phyloP scores from a whole-genome alignment of 2,888 invertebrate species.

The Euplagia quadripunctaria region DNA sequence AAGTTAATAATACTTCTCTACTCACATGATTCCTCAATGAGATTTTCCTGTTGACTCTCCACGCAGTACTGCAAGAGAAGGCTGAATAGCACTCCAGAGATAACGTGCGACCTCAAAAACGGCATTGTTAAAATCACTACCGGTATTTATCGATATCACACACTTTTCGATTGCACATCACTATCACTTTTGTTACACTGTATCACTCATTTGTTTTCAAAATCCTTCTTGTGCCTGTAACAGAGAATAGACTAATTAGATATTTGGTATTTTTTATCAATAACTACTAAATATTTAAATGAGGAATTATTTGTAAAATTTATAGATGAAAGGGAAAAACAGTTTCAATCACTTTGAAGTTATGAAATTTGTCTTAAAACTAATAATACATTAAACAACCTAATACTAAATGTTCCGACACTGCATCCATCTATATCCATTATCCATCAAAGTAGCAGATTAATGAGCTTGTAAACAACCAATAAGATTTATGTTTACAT shows the following conservation, averaged over 20 bases:
- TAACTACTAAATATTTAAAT: no score
- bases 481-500: constrained; percentile 20
- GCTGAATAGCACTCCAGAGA: constrained; percentile 65
- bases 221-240: constrained; percentile 50
- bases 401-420: constrained; percentile 12
- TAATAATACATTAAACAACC: constrained; percentile 3
- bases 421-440: constrained; percentile 15
- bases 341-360: not conserved
- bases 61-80: constrained; percentile 73
- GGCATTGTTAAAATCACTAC: constrained; percentile 61
- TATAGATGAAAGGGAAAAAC: not conserved
- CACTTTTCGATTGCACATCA: constrained; percentile 59
- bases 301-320: no score
- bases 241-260: constrained; percentile 33
- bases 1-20: constrained; percentile 20
- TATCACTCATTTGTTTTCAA: constrained; percentile 11
- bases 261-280: not conserved
- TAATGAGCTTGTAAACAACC: constrained; percentile 18
- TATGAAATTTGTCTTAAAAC: not conserved
- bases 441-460: constrained; percentile 8
- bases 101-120: constrained; percentile 62
- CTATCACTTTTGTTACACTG: constrained; percentile 52
- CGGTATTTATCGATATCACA: constrained; percentile 55
- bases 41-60: constrained; percentile 75
- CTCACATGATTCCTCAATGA: constrained; percentile 82